Evolutionary conservation across 2,888 invertebrate species (phyloP), one percentile per base, ranked within the genome.

Genomic region (Drosophila quinaria): DNA sequence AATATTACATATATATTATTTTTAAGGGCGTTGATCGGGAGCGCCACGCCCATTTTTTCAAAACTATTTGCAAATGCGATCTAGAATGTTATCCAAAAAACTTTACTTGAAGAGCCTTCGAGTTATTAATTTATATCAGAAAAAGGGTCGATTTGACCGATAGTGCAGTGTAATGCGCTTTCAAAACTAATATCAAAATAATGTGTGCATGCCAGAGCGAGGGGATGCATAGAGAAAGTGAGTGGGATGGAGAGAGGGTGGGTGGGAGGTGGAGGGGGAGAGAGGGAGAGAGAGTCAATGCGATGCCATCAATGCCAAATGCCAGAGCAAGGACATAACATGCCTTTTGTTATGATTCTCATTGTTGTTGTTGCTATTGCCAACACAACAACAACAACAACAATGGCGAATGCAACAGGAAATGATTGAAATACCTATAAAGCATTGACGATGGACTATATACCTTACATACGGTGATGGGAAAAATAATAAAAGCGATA

Each of bases 101-200:
- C n/a, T n/a, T n/a, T n/a, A n/a, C n/a, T n/a, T n/a, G n/a, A n/a
- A n/a, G n/a, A n/a, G n/a, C n/a, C n/a, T n/a, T n/a, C n/a, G n/a
- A n/a, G n/a, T n/a, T n/a, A n/a, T n/a, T n/a, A n/a, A n/a, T n/a
- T n/a, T n/a, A n/a, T n/a, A n/a, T n/a, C n/a, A n/a, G n/a, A n/a
- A n/a, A n/a, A n/a, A n/a, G n/a, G n/a, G n/a, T n/a, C n/a, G n/a
- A n/a, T n/a, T n/a, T n/a, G n/a, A n/a, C n/a, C n/a, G n/a, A n/a
- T n/a, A n/a, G n/a, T n/a, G 52, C 37, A 39, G 31, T 25, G 61
- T 47, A 46, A 83, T 81, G 78, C 84, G 78, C 78, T 81, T 81
- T 78, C 60, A 69, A 73, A 85, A 84, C 75, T 81, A 84, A 81
- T 84, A 73, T 70, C 66, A 67, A 75, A 74, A 84, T 70, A 69